Evolutionary conservation across 2,113 vertebrate species (phyloP).

Genomic region (Myrmecobius fasciatus): DNA sequence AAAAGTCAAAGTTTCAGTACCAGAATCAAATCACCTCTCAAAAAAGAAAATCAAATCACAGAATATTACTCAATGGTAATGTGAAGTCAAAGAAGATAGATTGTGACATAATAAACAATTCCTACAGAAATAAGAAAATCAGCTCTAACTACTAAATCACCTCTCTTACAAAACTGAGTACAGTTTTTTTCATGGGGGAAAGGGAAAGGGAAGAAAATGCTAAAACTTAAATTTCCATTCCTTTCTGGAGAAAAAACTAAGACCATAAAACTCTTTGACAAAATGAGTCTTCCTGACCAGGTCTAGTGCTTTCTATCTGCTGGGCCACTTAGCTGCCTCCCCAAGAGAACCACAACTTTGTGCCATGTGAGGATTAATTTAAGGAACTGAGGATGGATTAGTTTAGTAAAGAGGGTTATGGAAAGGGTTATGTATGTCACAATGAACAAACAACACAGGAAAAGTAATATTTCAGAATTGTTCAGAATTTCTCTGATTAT

Average conservation of each 20-base stretch:
- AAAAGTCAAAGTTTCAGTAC: not conserved
- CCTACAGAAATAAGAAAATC: not conserved
- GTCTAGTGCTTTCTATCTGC: too few relatives aligned
- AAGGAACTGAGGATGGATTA: not conserved
- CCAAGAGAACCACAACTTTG: not conserved
- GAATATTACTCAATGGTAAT: too few relatives aligned
- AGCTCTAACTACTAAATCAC: not conserved
- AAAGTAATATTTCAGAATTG: not conserved
- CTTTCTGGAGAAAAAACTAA: not conserved
- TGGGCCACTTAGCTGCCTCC: too few relatives aligned
- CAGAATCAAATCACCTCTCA: not conserved
- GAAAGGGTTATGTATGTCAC: not conserved
- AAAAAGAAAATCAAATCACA: too few relatives aligned
- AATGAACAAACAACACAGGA: not conserved
- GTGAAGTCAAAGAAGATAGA: too few relatives aligned
- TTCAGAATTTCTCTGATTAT: not conserved
- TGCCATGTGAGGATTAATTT: not conserved
- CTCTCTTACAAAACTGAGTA: not conserved
- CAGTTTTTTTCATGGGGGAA: not conserved
- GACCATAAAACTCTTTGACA: not conserved
- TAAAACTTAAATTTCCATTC: not conserved
- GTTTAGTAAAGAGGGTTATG: not conserved
- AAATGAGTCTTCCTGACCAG: too few relatives aligned
- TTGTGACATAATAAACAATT: not conserved
- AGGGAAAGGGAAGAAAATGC: not conserved